These are phyloP conservation scores for Trichacis sp. DNA, from an alignment of 2,888 invertebrate species.

Conservation along the genomic window DNA sequence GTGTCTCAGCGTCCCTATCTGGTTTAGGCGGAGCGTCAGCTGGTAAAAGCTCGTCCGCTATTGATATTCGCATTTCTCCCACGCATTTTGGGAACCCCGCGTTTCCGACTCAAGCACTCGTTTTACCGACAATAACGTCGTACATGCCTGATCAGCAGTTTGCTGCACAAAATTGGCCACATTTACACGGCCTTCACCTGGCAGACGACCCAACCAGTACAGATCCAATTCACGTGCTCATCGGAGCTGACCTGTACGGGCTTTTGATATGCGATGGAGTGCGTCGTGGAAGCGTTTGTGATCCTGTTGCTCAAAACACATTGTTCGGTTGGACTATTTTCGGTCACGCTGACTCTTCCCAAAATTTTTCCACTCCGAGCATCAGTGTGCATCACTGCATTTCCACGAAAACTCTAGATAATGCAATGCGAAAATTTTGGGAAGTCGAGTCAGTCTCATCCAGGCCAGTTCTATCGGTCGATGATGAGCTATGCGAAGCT, in stretches of 20 bases:
- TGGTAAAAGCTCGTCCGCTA: not conserved
- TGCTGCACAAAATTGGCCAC: too few species aligned
- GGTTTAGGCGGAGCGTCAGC: not conserved
- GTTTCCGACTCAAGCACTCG: not conserved
- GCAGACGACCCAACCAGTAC: not conserved
- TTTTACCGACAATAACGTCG: not conserved
- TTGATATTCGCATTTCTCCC: not conserved
- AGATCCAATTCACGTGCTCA: slow-evolving; percentile 8
- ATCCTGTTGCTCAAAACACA: not conserved
- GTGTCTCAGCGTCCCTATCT: not conserved
- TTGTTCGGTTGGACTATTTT: not conserved
- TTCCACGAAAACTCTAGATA: not conserved
- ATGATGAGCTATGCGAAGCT: not conserved
- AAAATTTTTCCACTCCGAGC: too few species aligned
- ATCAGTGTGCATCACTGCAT: not conserved
- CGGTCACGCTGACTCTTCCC: not conserved
- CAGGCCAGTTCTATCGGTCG: not conserved
- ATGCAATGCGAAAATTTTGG: not conserved
- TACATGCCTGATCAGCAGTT: too few species aligned
- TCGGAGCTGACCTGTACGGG: slow-evolving; percentile 8
- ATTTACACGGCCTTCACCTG: not conserved
- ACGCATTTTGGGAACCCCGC: not conserved
- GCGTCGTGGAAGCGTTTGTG: not conserved
- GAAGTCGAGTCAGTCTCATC: too few species aligned
- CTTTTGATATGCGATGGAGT: not conserved